Conservation (phyloP, 2,113 vertebrate species). For the Vidua chalybeata region DNA sequence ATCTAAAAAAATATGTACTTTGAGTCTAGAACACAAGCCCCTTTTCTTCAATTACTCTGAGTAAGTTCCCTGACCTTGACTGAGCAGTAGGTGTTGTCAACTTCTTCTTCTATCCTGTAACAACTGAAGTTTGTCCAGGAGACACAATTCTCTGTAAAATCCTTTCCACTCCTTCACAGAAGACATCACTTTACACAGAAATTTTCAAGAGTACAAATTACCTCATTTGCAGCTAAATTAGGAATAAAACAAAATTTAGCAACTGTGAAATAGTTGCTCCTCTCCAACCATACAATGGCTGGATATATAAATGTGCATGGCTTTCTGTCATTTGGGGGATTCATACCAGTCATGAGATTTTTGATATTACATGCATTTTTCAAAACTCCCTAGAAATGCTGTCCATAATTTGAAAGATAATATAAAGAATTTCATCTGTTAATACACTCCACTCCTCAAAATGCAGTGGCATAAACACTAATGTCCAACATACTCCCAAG, state of each 20-base stretch:
- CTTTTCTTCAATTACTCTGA: not conserved
- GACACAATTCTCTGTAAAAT: not conserved
- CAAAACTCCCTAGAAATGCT: not conserved
- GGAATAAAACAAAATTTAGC: not conserved
- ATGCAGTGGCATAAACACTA: not conserved
- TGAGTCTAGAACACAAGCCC: not conserved
- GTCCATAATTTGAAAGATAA: not conserved
- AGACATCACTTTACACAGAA: not conserved
- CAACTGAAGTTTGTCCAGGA: not conserved
- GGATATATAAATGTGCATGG: not conserved
- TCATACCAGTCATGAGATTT: not conserved
- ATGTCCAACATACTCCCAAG: not conserved
- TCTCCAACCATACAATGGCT: not conserved
- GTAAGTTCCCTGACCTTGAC: not conserved
- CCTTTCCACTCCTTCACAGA: not conserved
- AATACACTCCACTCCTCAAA: not conserved
- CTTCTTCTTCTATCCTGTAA: not conserved
- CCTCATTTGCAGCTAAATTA: not conserved
- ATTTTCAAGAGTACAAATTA: not conserved
- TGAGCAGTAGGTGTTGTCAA: not conserved
- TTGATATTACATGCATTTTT: not conserved
- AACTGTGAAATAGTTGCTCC: not conserved
- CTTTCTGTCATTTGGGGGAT: not conserved
- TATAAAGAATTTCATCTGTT: not conserved
- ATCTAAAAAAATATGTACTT: not conserved